A percentile compares a stretch with the other conserved stretches of the same genome.
These are phyloP conservation scores for Plebejus melissa DNA, from an alignment of 2,888 invertebrate species.

Conservation along the genomic window DNA sequence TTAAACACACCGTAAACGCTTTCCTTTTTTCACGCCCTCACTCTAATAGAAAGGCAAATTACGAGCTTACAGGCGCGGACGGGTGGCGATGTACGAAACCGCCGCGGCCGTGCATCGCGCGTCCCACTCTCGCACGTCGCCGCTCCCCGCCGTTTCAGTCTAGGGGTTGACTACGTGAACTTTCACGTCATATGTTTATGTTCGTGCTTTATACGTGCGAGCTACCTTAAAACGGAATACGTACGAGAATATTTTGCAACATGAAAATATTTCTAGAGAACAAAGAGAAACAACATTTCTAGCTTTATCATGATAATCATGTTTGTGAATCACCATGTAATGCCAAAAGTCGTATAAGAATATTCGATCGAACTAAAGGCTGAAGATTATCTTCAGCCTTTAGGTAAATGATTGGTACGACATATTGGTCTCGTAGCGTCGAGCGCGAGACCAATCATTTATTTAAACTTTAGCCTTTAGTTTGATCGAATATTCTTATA, in stretches of 20 bases:
- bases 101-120: conserved; percentile 58
- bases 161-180: conserved; percentile 70
- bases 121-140: conserved; percentile 59
- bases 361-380: not conserved
- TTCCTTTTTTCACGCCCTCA: conserved; percentile 80
- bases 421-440: too few relatives aligned
- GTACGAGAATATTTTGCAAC: conserved; percentile 14
- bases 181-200: conserved; percentile 65
- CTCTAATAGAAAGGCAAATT: conserved; percentile 80
- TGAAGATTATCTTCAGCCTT: not conserved
- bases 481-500: not conserved
- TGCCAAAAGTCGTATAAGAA: not conserved
- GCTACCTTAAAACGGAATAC: conserved; percentile 34
- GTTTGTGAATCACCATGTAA: not conserved
- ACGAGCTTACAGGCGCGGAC: conserved; percentile 79
- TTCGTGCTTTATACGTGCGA: conserved; percentile 45
- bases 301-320: not conserved
- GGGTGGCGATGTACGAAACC: conserved; percentile 78
- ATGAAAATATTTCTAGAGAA: conserved; percentile 4
- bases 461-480: too few relatives aligned
- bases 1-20: conserved; percentile 79
- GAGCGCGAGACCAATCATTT: too few relatives aligned
- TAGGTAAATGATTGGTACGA: too few relatives aligned
- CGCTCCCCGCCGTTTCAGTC: conserved; percentile 55
- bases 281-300: not conserved